Base-by-base conservation (phyloP, 2,888 invertebrate genomes). In the Chromoteleia sp. region DNA sequence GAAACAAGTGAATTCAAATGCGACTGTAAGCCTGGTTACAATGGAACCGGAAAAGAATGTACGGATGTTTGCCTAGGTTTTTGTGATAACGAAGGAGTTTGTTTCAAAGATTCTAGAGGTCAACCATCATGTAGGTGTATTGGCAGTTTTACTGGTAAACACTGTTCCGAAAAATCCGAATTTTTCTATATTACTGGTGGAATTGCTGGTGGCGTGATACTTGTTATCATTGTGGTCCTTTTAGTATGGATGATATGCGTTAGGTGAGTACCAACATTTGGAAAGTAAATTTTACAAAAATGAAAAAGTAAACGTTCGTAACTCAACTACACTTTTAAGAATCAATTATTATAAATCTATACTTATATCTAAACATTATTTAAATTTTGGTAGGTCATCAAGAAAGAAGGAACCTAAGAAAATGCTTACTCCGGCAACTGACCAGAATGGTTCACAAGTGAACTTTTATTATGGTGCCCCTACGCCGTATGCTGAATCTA, bases 211-310 rank as follows among this genome's bases (percentile, higher is more conserved):
- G 96, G 97, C n/a, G 98, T 98, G 79, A 96, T 98, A 86, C 95
- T 98, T 88, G 96, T 98, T 85, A 98, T 98, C 88, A 95, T 98
- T 92, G 95, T 98, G 87, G 97, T 98, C 33, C 94, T 98, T 83
- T 94, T 98, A 67, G 97, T 98, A 86, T 98, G 98, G 98, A 98
- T 98, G 98, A 98, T 98, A 90, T 98, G 98, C 91, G 98, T 97
- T 76, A 96, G 96, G 95, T 96, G 86, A 85, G 30, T 41, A 48
- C 25, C 21, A 25, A n/a, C n/a, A 25, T 25, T 25, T 25, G 25
- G 10, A 39, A 70, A 68, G 10, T 30, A 6, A 39, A 68, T 41
- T 12, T 50, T 36, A 45, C 12, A 63, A 45, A 36, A 50, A n/a
- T n/a, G n/a, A n/a, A n/a, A n/a, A n/a, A n/a, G n/a, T n/a, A n/a